Base-by-base conservation (phyloP, 2,888 invertebrate genomes). In the Stegophylla sp. region DNA sequence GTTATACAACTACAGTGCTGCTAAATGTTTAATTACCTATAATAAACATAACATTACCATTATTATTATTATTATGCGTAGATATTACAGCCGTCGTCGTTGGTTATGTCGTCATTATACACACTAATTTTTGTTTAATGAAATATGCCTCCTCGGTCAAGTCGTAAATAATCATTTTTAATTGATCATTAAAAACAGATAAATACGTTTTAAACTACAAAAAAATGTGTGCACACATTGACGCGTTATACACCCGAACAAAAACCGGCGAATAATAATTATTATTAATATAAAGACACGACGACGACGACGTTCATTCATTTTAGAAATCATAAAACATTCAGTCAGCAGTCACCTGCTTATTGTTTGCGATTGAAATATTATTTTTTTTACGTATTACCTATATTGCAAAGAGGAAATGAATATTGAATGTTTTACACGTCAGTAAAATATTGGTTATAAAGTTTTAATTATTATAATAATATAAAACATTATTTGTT, bases 91-190 rank as follows among this genome's bases (percentile, higher is more conserved):
- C n/a, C n/a, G n/a, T n/a, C n/a, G 23, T 23, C 48, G 34, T 51
- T 63, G 0, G 61, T 63, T 74, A 63, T 59, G 59, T 61, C 1
- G 48, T 63, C 63, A 48, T 43, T 20, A 53, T 34, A 74, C 20
- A 74, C 20, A 64, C 23, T 53, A 26, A 9, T 53, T 64, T 75
- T 75, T 12, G 75, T 64, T 75, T 53, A 64, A 53, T 53, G 64
- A 75, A 75, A 64, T 51, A 64, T 64, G 23, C 23, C 20, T 75
- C 23, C 20, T 75, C 20, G 53, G 13, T 75, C n/a, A 20, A 64
- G 75, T 64, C 75, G 41, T 75, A 53, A 64, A 75, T 75, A 75
- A 75, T 75, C 51, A 64, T 41, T 64, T 75, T 75, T 64, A 75
- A 75, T 75, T 75, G 75, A 53, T 75, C 64, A 48, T 75, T 75